Evolutionary conservation across 1,140 invertebrate species (phyloP), one percentile per base, ranked within the genome.

Genomic region (Aphaenogaster rudis): DNA sequence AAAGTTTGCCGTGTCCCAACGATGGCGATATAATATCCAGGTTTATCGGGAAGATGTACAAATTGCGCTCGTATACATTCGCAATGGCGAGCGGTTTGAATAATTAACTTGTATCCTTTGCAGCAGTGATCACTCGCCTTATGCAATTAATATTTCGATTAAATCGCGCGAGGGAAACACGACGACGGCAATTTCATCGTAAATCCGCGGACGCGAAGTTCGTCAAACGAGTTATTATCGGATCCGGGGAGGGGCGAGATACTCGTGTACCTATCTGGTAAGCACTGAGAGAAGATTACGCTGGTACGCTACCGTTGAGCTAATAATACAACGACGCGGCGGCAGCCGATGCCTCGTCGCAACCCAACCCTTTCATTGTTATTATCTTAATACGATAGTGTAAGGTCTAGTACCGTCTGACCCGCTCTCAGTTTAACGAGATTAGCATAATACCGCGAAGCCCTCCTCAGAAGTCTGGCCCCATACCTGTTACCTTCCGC

Each of bases 361-460:
- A 64, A 57, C 80, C 50, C 78, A 92, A 92, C 86, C 90, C 90
- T 88, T 91, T 91, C 89, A 92, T 89, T 91, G 88, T 92, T 92
- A 92, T 92, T 91, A 93, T 93, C 93, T 93, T 93, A 93, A 91
- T 93, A 93, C 89, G 91, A 91, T 93, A 88, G 90, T 85, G 88
- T 88, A 92, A 89, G 87, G 92, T 91, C 92, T 92, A 87, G 90
- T 88, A 92, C 88, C 89, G 88, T 92, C 89, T 90, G 91, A 92
- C 90, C 92, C 87, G 91, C 87, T 93, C 92, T 92, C 86, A 87
- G 86, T 93, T 92, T 93, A 93, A 93, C 93, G 88, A 93, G 92
- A 93, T 93, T 93, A 93, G 88, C 89, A 93, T 93, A 93, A 93
- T 93, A 92, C 93, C 87, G 86, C 87, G 93, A 93, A 93, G 92